These are phyloP conservation scores for Apis mellifera DNA, from an alignment of 1,140 invertebrate genomes.

Conservation along the genomic window Amel_HAv3.1 CM009939.2:6676501-6677000, in stretches of 20 bases:
- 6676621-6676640: background rate
- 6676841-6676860: too few relatives aligned
- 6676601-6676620: background rate
- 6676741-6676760: too few relatives aligned
- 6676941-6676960: too few relatives aligned
- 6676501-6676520: background rate
- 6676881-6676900: too few relatives aligned
- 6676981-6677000: background rate
- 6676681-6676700: background rate
- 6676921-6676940: too few relatives aligned
- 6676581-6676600: background rate
- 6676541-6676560: too few relatives aligned
- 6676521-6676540: background rate
- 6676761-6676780: too few relatives aligned
- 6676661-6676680: background rate
- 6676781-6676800: background rate
- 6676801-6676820: background rate
- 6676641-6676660: background rate
- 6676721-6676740: background rate
- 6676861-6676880: too few relatives aligned
- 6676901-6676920: too few relatives aligned
- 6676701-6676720: background rate
- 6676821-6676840: too few relatives aligned
- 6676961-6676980: background rate
- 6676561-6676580: background rate